phyloP scores from a whole-genome alignment of 1,140 invertebrate genomes.

The Arion vulgaris region DNA sequence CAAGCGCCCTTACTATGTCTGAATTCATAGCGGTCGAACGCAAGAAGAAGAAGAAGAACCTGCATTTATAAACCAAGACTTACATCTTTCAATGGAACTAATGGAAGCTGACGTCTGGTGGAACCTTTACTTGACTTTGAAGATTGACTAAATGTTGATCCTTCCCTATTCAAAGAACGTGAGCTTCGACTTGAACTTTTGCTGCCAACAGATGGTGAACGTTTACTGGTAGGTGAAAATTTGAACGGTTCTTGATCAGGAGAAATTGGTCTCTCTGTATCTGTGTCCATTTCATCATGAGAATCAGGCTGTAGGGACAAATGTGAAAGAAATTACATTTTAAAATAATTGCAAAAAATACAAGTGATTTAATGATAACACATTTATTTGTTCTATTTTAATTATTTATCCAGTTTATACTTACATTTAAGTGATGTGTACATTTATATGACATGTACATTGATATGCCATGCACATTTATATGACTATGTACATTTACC shows the following conservation, averaged over 20 bases:
- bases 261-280: background rate
- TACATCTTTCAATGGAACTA: conserved; percentile 30
- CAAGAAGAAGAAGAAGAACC: too few species aligned
- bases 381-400: too few species aligned
- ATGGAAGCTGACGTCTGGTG: conserved; percentile 47
- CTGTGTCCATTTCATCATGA: conserved; percentile 32
- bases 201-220: conserved; percentile 31
- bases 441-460: too few species aligned
- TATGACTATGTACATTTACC: too few species aligned
- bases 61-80: background rate
- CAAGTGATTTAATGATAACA: too few species aligned
- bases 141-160: conserved; percentile 39
- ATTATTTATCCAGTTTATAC: too few species aligned
- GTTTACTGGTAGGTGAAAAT: background rate
- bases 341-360: too few species aligned
- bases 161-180: conserved; percentile 34
- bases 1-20: too few species aligned
- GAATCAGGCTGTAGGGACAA: conserved; percentile 20
- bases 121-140: conserved; percentile 41
- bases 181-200: conserved; percentile 22
- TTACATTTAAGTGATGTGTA: too few species aligned
- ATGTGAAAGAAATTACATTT: background rate
- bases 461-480: too few species aligned
- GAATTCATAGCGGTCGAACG: too few species aligned
- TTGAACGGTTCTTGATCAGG: background rate